phyloP scores from a whole-genome alignment of 2,888 invertebrate species.

The Eupithecia inturbata region DNA sequence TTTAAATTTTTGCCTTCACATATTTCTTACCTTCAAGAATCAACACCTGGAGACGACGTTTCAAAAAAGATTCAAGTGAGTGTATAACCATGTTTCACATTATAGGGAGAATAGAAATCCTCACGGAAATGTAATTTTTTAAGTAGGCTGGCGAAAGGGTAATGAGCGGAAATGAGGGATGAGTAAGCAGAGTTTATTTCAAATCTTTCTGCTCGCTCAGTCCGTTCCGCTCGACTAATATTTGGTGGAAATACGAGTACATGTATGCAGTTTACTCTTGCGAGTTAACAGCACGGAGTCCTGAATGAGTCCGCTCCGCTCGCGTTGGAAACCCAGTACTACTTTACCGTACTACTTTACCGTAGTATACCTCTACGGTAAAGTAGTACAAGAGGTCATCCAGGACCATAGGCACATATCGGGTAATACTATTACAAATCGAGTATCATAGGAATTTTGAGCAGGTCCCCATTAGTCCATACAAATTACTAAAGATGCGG shows the following conservation, averaged over 20 bases:
- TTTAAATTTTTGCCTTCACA: background rate
- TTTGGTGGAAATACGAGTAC: too few relatives aligned
- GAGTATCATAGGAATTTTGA: background rate
- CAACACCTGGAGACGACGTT: background rate
- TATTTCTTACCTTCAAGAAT: background rate
- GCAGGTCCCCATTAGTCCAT: background rate
- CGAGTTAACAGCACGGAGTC: too few relatives aligned
- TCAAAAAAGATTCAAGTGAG: background rate
- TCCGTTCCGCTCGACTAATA: too few relatives aligned
- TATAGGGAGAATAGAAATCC: background rate
- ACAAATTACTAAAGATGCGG: background rate
- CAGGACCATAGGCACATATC: background rate
- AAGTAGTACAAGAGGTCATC: background rate
- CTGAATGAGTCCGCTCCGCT: too few relatives aligned
- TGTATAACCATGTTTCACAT: background rate
- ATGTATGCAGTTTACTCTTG: too few relatives aligned
- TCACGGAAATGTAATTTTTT: background rate
- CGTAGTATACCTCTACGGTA: background rate
- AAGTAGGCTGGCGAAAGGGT: background rate
- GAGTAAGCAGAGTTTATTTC: too few relatives aligned
- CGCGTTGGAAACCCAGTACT: too few relatives aligned
- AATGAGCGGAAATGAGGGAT: too few relatives aligned
- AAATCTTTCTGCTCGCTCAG: too few relatives aligned
- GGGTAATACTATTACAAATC: too few relatives aligned
- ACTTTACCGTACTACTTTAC: too few relatives aligned